Base-by-base conservation (phyloP, 2,888 invertebrate genomes). In the Callyntrura guangdongensis region DNA sequence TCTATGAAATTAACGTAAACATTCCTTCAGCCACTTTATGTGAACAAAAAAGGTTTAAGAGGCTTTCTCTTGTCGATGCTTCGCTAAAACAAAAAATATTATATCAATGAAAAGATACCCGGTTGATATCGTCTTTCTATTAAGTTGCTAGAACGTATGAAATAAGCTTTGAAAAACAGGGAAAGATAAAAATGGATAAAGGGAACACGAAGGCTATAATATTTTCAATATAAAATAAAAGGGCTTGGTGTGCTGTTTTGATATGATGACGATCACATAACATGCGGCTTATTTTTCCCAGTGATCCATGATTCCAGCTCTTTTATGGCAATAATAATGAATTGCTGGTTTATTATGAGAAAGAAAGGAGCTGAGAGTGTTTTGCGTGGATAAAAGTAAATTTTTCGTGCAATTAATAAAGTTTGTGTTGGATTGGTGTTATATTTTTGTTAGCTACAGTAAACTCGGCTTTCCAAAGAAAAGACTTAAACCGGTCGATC, bases 11-110 rank as follows among this genome's bases (percentile, higher is more conserved):
- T 88, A 91, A 91, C 61, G 91, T 88, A 91, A 91, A 91, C 91
- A 91, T 88, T 89, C 87, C 91, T 91, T 81, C 61, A 88, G 81
- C 85, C 91, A 91, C 88, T 91, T 91, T 86, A 67, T 91, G 91
- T 89, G 88, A 91, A 91, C 91, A 91, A 82, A 79, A 85, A 86
- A 67, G 90, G 69, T 84, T 88, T 91, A 81, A 89, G 86, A 91
- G 91, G 74, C 69, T 91, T 86, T 45, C 81, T 36, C 45, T 45
- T 45, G 6, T 83, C 45, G 79, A 86, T 56, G 36, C 91, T 86
- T 61, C 45, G 83, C 74, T 87, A 88, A 91, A 91, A 91, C 91
- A 91, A 91, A 91, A 90, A 81, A 81, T 45, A 14, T 25, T 56
- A 20, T 22, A 74, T 49, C 47, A 72, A 25, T 64, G 82, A 61